Percentiles rank a stretch among this genome's conserved stretches.
phyloP scores from a whole-genome alignment of 2,113 vertebrate species.

The Silurus meridionalis region DNA sequence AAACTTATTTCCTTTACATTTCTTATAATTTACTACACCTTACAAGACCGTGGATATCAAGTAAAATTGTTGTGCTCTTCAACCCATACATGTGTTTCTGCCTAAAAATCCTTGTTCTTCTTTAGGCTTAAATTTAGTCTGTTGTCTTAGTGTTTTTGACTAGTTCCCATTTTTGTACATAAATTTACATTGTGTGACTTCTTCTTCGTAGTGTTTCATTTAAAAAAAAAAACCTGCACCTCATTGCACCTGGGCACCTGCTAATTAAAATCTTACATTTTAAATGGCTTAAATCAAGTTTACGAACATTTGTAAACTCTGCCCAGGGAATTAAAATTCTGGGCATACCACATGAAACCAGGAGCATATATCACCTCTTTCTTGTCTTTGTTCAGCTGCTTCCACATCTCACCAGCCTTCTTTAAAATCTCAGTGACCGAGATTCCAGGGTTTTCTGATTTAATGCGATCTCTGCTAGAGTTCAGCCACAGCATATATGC shows the following conservation, averaged over 20 bases:
- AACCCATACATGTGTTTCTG: too few species aligned
- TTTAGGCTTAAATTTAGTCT: too few species aligned
- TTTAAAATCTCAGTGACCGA: constrained; percentile 84
- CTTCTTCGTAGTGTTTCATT: too few species aligned
- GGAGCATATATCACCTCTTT: constrained; percentile 58
- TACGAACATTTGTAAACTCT: neutral
- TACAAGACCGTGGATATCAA: too few species aligned
- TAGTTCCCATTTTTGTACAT: too few species aligned
- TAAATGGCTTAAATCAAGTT: neutral
- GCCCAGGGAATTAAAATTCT: neutral
- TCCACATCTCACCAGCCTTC: constrained; percentile 86
- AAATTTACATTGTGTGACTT: too few species aligned
- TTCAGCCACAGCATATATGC: constrained; percentile 88
- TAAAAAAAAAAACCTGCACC: too few species aligned
- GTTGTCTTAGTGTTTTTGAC: too few species aligned
- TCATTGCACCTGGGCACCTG: neutral
- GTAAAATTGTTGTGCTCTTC: too few species aligned
- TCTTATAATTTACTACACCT: too few species aligned
- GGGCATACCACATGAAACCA: rapidly evolving
- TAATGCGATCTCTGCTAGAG: constrained; percentile 81
- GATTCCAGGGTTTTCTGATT: constrained; percentile 80
- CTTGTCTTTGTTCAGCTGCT: constrained; percentile 81
- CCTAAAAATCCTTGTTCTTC: too few species aligned
- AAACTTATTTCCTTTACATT: too few species aligned
- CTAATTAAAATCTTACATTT: neutral